phyloP scores from a whole-genome alignment of 2,113 vertebrate species.

The Neoarius graeffei region DNA sequence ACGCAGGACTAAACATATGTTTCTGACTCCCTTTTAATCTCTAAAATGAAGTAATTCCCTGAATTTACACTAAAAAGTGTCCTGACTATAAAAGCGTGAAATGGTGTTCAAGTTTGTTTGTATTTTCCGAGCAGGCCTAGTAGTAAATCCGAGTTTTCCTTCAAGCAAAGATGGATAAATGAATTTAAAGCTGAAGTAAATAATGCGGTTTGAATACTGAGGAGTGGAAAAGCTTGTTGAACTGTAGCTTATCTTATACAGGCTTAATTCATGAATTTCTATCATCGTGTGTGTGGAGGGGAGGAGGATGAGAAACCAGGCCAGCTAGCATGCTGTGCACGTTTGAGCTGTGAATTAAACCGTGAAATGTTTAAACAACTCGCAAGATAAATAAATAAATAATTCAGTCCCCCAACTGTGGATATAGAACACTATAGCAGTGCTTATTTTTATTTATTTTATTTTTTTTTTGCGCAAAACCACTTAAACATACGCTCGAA shows the following conservation, averaged over 20 bases:
- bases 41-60: rapidly evolving
- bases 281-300: background rate
- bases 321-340: background rate
- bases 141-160: background rate
- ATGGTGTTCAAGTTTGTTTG: background rate
- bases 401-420: background rate
- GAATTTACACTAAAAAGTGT: background rate
- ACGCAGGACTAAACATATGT: background rate
- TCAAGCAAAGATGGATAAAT: background rate
- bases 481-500: background rate
- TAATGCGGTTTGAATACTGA: background rate
- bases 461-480: background rate
- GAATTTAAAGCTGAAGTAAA: background rate
- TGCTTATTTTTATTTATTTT: background rate
- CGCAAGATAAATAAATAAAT: background rate
- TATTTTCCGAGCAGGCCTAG: background rate
- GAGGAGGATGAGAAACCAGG: background rate
- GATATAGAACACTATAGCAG: background rate
- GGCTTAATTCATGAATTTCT: background rate
- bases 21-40: background rate
- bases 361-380: background rate
- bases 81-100: background rate
- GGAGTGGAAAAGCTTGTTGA: background rate
- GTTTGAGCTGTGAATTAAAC: background rate
- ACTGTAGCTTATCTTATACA: no score